These are phyloP conservation scores for Tamias sibiricus DNA, from an alignment of 2,113 vertebrate genomes.

Conservation along the genomic window DNA sequence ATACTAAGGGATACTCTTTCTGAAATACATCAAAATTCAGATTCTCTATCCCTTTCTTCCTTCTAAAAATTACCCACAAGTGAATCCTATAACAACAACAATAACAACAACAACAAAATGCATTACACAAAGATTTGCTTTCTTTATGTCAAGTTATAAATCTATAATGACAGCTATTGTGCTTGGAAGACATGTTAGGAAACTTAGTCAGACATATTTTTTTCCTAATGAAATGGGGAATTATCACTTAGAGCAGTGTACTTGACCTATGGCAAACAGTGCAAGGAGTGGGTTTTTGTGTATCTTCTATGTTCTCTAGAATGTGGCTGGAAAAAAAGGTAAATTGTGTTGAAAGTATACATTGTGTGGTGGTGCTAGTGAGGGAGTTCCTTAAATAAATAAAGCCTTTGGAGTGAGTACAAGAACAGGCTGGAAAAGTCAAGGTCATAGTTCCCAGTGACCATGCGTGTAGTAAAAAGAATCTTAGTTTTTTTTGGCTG, in stretches of 20 bases:
- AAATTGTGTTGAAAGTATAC: neutral
- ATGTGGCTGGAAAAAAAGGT: neutral
- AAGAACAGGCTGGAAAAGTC: neutral
- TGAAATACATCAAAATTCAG: conserved; percentile 49
- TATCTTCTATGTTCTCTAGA: neutral
- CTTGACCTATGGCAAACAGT: neutral
- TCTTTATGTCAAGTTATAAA: conserved; percentile 18
- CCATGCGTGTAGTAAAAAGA: neutral
- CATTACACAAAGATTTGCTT: conserved; percentile 9
- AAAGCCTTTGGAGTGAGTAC: neutral
- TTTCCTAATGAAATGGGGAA: neutral
- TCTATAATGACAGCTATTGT: neutral
- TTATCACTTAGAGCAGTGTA: neutral
- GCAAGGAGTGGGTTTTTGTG: neutral
- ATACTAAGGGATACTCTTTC: neutral
- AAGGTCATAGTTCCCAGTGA: neutral
- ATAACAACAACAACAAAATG: conserved; percentile 34
- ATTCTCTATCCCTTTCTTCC: neutral
- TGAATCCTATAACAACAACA: conserved; percentile 34
- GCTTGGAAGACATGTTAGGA: neutral
- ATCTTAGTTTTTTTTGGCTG: neutral
- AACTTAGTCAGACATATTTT: neutral
- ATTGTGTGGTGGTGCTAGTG: neutral
- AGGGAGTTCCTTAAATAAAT: neutral
- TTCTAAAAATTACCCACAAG: neutral